These are phyloP conservation scores for Eurosta solidaginis DNA, from an alignment of 1,140 invertebrate species.

Conservation along the genomic window DNA sequence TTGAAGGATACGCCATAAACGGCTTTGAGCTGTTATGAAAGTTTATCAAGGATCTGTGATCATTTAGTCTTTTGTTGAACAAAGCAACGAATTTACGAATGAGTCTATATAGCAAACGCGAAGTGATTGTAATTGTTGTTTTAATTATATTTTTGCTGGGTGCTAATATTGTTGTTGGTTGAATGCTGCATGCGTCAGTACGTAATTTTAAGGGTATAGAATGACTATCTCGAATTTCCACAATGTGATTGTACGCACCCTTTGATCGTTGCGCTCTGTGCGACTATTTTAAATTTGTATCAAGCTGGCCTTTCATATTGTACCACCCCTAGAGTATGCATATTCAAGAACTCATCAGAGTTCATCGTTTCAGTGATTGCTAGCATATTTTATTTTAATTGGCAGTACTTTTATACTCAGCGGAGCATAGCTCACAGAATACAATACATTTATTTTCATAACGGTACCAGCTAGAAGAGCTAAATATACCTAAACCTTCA, in stretches of 20 bases:
- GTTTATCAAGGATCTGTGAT: neutral
- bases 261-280: neutral
- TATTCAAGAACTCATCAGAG: too few species aligned
- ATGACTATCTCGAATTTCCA: neutral
- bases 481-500: too few species aligned
- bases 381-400: too few species aligned
- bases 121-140: neutral
- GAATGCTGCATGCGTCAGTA: neutral
- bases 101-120: neutral
- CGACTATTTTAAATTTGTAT: too few species aligned
- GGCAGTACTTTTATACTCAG: too few species aligned
- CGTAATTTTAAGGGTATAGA: neutral
- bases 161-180: neutral
- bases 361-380: too few species aligned
- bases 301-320: too few species aligned
- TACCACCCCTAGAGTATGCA: too few species aligned
- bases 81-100: neutral
- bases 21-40: neutral
- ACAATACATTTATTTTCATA: too few species aligned
- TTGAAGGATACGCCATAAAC: neutral
- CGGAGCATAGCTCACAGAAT: too few species aligned
- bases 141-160: neutral
- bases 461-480: too few species aligned
- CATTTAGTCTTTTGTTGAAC: neutral
- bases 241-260: neutral